phyloP scores from a whole-genome alignment of 1,140 invertebrate genomes.

The Saccostrea echinata region DNA sequence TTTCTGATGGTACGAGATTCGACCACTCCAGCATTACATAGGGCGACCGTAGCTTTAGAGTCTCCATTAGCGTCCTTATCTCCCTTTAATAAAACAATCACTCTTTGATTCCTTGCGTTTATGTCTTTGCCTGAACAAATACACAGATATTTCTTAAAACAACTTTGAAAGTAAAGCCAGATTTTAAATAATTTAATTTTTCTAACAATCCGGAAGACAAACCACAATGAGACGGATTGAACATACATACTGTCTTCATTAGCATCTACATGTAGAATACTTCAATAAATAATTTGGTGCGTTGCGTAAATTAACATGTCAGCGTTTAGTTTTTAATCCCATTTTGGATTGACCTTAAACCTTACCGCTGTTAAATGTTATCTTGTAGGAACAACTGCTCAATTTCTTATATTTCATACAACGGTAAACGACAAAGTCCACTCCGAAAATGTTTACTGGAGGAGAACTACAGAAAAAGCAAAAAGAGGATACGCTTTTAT shows the following conservation, averaged over 20 bases:
- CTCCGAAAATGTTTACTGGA: background rate
- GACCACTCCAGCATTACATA: background rate
- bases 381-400: background rate
- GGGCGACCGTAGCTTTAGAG: background rate
- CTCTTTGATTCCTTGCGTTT: background rate
- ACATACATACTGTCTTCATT: too few relatives aligned
- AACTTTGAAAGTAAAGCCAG: too few relatives aligned
- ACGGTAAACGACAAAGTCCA: background rate
- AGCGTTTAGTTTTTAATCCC: too few relatives aligned
- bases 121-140: background rate
- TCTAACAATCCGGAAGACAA: too few relatives aligned
- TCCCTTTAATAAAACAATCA: background rate
- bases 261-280: too few relatives aligned
- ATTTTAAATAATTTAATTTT: too few relatives aligned
- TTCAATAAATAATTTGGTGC: too few relatives aligned
- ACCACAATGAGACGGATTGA: too few relatives aligned
- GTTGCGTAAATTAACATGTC: too few relatives aligned
- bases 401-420: background rate
- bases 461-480: background rate
- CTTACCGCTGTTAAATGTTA: constrained; percentile 22
- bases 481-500: too few relatives aligned
- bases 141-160: background rate
- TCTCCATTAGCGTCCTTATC: too few relatives aligned
- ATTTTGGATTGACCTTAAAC: too few relatives aligned
- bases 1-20: background rate